A percentile compares a stretch with the other conserved stretches of the same genome.
These are phyloP conservation scores for Drepana falcataria DNA, from an alignment of 2,888 invertebrate genomes.

Conservation along the genomic window DNA sequence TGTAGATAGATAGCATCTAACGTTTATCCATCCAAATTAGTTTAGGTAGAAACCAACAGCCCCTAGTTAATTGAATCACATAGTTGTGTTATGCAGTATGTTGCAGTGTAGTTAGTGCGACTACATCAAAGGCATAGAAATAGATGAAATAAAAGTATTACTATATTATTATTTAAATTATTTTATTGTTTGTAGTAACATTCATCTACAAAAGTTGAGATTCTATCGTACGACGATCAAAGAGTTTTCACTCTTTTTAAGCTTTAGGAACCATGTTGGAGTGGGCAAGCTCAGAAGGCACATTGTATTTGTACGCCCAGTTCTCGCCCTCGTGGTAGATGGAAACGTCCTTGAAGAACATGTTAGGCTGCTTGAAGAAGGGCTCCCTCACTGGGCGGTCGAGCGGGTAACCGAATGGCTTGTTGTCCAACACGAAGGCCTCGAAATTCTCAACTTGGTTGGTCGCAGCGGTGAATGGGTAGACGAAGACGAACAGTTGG, in stretches of 20 bases:
- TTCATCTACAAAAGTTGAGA: background rate
- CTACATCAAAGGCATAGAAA: no score
- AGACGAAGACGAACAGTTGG: slow-evolving; percentile 80
- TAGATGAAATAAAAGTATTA: background rate
- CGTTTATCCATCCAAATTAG: no score
- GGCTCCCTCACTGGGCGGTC: slow-evolving; percentile 61
- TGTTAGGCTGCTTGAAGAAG: slow-evolving; percentile 69
- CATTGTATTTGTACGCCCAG: slow-evolving; percentile 28
- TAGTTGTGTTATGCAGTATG: no score
- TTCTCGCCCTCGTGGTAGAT: slow-evolving; percentile 64
- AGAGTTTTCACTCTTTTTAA: slow-evolving; percentile 7
- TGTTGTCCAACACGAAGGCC: slow-evolving; percentile 47
- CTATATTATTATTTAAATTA: background rate
- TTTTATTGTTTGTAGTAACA: background rate
- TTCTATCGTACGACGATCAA: slow-evolving; percentile 1
- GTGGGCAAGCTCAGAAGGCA: slow-evolving; percentile 10
- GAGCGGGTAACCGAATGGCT: slow-evolving; percentile 70
- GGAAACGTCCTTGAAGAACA: slow-evolving; percentile 74
- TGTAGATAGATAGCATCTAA: no score
- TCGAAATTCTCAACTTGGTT: slow-evolving; percentile 22
- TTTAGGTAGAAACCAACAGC: no score
- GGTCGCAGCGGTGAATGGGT: slow-evolving; percentile 68
- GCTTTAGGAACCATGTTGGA: slow-evolving; percentile 11
- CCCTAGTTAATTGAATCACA: no score
- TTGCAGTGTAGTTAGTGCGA: no score